Conservation (phyloP, 2,113 vertebrate genomes). For the Clarias magur region DNA sequence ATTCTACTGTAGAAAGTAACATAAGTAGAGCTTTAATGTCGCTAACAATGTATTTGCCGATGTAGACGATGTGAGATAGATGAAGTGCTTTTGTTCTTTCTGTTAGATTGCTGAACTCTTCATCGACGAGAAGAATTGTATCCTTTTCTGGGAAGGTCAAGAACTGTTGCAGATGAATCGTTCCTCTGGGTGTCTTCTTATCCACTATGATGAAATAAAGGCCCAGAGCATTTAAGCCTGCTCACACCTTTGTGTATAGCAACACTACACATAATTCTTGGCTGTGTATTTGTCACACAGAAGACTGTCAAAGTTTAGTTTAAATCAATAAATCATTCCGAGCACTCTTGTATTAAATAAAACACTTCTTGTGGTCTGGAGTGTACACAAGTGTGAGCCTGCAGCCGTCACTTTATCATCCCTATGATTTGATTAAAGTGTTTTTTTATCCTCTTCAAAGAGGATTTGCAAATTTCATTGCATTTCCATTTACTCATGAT, state of each 20-base stretch:
- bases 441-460: conserved; percentile 31
- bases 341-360: background rate
- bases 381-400: too few relatives aligned
- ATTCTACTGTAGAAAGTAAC: background rate
- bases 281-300: background rate
- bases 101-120: conserved; percentile 78
- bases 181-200: background rate
- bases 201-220: background rate
- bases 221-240: background rate
- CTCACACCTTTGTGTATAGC: background rate
- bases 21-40: background rate
- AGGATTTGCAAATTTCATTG: background rate
- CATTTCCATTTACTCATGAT: background rate
- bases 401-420: background rate
- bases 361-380: background rate
- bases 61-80: background rate
- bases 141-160: conserved; percentile 63
- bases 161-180: background rate
- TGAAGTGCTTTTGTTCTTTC: conserved; percentile 46
- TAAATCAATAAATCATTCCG: background rate
- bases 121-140: conserved; percentile 79
- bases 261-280: background rate
- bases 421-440: background rate
- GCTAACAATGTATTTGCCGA: too few relatives aligned
- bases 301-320: background rate